These are phyloP conservation scores for Montipora efflorescens DNA, from an alignment of 64 coral and sea anemone genomes.

Conservation along the genomic window DNA sequence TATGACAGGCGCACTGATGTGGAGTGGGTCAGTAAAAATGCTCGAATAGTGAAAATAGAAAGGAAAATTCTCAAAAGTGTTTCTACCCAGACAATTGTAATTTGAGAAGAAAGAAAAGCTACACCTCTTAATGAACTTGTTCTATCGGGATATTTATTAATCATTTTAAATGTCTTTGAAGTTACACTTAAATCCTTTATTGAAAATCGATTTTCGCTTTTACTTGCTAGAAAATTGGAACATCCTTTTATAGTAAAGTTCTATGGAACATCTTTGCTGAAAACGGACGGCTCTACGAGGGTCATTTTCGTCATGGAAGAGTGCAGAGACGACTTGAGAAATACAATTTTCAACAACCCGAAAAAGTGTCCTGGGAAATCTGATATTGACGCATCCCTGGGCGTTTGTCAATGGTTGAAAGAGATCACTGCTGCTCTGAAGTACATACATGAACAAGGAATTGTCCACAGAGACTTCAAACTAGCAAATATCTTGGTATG, in stretches of 20 bases:
- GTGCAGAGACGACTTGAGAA: constrained; percentile 30
- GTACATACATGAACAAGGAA: constrained; percentile 17
- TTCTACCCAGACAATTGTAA: too few species aligned
- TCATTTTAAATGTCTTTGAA: not conserved
- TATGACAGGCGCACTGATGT: too few species aligned
- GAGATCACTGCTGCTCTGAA: constrained; percentile 12
- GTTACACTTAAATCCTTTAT: not conserved
- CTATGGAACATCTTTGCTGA: not conserved
- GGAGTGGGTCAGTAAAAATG: too few species aligned
- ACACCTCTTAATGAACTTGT: too few species aligned
- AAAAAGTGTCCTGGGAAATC: constrained; percentile 20
- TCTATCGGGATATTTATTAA: too few species aligned
- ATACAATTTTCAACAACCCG: not conserved
- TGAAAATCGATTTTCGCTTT: not conserved
- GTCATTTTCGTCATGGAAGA: constrained; percentile 25
- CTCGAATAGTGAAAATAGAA: too few species aligned
- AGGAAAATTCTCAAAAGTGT: too few species aligned
- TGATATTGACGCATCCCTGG: not conserved
- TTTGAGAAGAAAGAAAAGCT: too few species aligned
- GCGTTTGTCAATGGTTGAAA: constrained; percentile 4
- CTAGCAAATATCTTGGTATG: constrained; percentile 63
- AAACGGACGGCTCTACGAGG: not conserved
- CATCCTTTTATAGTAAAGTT: not conserved
- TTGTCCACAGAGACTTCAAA: constrained; percentile 53
- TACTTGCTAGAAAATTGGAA: not conserved